Evolutionary conservation across 2,797 vertebrate genomes (phyloP).

Genomic region (Iguana delicatissima): DNA sequence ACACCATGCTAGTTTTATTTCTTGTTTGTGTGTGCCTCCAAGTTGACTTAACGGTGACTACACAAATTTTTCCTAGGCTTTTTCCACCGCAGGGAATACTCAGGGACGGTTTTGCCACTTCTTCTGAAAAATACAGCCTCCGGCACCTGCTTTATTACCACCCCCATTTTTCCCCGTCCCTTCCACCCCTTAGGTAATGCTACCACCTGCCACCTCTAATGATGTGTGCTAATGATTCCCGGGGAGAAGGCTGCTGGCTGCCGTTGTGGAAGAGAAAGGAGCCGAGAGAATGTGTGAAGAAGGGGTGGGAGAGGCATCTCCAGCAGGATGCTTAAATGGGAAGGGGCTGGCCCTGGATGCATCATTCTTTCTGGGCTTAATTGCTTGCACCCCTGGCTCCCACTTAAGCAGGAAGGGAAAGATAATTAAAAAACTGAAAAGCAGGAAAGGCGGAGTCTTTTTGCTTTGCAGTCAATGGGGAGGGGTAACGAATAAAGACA

Average conservation of each 20-base stretch:
- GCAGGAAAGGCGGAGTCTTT: background rate
- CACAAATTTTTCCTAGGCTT: no score
- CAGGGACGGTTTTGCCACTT: no score
- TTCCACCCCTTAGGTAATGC: background rate
- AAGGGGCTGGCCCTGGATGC: no score
- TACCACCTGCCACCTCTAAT: background rate
- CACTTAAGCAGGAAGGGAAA: constrained; percentile 15
- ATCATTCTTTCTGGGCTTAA: constrained; percentile 24
- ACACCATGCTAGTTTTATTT: no score
- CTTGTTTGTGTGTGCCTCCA: no score
- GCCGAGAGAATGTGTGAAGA: background rate
- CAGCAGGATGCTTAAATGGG: no score
- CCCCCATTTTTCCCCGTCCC: background rate
- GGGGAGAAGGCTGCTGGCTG: background rate
- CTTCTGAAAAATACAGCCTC: no score
- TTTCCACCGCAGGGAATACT: no score
- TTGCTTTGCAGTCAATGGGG: background rate
- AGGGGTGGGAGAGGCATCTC: background rate
- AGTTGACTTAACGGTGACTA: no score
- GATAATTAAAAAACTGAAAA: constrained; percentile 10
- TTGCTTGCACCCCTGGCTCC: constrained; percentile 9
- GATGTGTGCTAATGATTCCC: background rate
- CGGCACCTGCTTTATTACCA: background rate
- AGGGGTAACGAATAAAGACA: background rate
- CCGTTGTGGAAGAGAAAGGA: background rate